Evolutionary conservation across 2,888 invertebrate species (phyloP).

Genomic region (Heteromurus nitidus): DNA sequence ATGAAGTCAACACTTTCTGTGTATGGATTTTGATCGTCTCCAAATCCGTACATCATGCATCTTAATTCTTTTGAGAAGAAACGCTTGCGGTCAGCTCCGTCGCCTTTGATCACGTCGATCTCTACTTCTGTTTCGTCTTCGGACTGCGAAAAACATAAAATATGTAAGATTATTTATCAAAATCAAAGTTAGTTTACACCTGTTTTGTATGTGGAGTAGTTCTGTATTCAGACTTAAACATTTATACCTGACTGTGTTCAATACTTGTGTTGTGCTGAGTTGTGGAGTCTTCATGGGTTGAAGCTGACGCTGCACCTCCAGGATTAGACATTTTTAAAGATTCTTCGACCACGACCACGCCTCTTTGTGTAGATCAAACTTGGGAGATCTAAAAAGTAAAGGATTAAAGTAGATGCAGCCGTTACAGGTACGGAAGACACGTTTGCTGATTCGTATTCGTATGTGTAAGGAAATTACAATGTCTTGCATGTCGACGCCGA

Average conservation of each 20-base stretch:
- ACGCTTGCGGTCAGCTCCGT: slow-evolving; percentile 78
- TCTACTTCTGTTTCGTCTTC: slow-evolving; percentile 50
- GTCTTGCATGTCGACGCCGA: not conserved
- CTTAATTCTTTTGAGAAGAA: slow-evolving; percentile 93
- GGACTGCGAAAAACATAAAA: slow-evolving; percentile 21
- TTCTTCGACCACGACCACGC: not conserved
- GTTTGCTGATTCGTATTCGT: not conserved
- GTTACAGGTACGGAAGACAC: not conserved
- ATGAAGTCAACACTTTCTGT: slow-evolving; percentile 98
- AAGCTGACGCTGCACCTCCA: not conserved
- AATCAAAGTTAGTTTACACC: not conserved
- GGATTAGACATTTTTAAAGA: slow-evolving; percentile 16
- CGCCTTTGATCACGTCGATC: slow-evolving; percentile 19
- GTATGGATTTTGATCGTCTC: slow-evolving; percentile 99
- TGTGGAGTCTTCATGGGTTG: not conserved
- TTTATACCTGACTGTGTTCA: slow-evolving; percentile 54
- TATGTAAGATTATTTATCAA: not conserved
- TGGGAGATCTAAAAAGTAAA: not conserved
- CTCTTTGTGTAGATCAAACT: not conserved
- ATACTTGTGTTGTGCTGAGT: slow-evolving; percentile 49
- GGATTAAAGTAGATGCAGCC: not conserved
- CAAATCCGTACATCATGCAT: slow-evolving; percentile 99
- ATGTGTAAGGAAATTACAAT: not conserved
- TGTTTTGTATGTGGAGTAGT: not conserved
- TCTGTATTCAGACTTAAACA: no score